Percentiles rank a stretch among this genome's conserved stretches.
Evolutionary conservation across 2,113 vertebrate species (phyloP).

Genomic region (Hypanus sabinus): DNA sequence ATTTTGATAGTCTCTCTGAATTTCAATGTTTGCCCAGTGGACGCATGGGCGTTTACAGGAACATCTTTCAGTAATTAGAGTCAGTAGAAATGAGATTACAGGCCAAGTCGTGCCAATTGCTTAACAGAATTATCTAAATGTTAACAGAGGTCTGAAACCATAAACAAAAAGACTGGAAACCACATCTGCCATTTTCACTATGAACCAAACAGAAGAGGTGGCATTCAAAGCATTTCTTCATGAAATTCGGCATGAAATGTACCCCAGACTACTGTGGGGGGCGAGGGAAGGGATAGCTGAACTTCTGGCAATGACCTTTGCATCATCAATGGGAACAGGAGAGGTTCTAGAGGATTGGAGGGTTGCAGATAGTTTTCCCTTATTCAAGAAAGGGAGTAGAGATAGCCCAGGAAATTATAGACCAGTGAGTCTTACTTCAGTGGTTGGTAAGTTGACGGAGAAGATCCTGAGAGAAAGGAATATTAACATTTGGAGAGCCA

Average conservation of each 20-base stretch:
- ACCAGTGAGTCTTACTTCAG: no score
- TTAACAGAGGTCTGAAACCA: background rate
- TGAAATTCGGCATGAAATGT: background rate
- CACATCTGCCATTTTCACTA: background rate
- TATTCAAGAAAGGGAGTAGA: no score
- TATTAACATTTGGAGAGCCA: no score
- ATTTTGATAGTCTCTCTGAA: background rate
- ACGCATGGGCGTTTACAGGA: background rate
- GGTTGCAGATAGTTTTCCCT: no score
- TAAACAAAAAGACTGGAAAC: background rate
- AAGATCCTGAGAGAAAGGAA: no score
- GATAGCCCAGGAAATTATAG: no score
- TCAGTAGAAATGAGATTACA: background rate
- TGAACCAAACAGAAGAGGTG: background rate
- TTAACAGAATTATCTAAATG: background rate
- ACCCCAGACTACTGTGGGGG: no score
- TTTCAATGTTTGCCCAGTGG: background rate
- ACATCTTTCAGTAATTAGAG: background rate
- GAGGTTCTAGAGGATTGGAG: no score
- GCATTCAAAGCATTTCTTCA: background rate
- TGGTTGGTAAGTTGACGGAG: no score
- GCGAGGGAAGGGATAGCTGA: no score
- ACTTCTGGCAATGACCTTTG: no score
- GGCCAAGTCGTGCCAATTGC: background rate
- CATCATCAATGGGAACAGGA: no score